Evolutionary conservation across 2,797 vertebrate species (phyloP).

Genomic region (Hippoglossus hippoglossus): DNA sequence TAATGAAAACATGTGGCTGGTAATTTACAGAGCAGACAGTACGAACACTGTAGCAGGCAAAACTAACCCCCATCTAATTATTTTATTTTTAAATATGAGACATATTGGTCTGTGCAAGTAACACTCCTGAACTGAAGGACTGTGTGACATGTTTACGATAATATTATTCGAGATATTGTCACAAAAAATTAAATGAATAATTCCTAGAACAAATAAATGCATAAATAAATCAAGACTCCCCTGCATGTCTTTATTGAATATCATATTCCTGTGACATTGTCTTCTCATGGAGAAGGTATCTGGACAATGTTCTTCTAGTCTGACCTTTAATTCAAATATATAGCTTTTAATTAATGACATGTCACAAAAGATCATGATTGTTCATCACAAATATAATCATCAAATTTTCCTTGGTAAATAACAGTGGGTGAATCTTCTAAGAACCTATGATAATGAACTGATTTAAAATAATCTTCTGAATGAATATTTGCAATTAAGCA

Average conservation of each 20-base stretch:
- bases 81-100: neutral
- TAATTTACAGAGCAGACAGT: neutral
- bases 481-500: conserved; percentile 64
- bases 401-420: conserved; percentile 32
- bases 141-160: neutral
- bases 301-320: conserved; percentile 11
- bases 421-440: conserved; percentile 9
- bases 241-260: neutral
- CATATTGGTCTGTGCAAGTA: neutral
- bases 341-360: neutral
- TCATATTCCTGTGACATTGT: too few species aligned
- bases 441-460: conserved; percentile 43
- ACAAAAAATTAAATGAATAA: neutral
- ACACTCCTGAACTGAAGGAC: neutral
- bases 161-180: neutral
- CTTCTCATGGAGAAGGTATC: neutral
- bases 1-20: neutral
- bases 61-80: neutral
- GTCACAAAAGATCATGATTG: neutral
- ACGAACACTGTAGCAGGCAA: neutral
- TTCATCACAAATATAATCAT: conserved; percentile 41
- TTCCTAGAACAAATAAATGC: neutral
- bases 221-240: conserved; percentile 8
- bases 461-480: conserved; percentile 52
- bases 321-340: conserved; percentile 45